Evolutionary conservation across 2,797 vertebrate species (phyloP).

Genomic region (Merluccius polli): DNA sequence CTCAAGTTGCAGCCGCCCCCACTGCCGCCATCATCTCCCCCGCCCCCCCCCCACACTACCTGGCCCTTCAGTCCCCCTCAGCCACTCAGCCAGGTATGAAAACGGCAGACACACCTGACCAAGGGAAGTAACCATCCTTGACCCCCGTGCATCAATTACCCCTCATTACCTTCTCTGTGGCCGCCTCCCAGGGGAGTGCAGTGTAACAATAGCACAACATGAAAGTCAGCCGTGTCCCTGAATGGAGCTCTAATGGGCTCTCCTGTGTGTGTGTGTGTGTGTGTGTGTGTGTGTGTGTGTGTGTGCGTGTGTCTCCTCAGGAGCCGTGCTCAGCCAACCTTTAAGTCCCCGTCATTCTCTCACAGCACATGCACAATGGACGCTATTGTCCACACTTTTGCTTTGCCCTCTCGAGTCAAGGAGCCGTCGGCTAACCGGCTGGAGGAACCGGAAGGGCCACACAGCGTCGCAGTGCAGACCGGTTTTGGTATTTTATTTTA

Average conservation of each 20-base stretch:
- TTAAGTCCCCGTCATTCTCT: slow-evolving; percentile 60
- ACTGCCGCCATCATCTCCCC: slow-evolving; percentile 15
- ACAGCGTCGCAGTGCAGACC: no score
- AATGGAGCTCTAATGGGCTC: slow-evolving; percentile 61
- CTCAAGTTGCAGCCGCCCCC: neutral
- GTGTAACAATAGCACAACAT: slow-evolving; percentile 63
- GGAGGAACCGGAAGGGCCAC: no score
- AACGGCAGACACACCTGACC: slow-evolving; percentile 66
- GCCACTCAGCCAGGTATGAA: slow-evolving; percentile 65
- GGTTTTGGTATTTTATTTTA: no score
- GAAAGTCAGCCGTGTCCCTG: slow-evolving; percentile 53
- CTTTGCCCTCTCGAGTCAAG: slow-evolving; percentile 2
- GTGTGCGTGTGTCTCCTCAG: slow-evolving; percentile 43
- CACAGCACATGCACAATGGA: slow-evolving; percentile 57
- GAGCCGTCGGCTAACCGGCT: neutral
- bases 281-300: slow-evolving; percentile 30
- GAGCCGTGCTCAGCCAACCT: slow-evolving; percentile 58
- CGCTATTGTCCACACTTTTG: slow-evolving; percentile 57
- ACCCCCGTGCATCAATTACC: slow-evolving; percentile 73
- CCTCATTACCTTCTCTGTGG: slow-evolving; percentile 69
- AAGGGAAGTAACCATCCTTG: slow-evolving; percentile 79
- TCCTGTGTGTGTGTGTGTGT: slow-evolving; percentile 34
- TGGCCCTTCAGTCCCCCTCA: neutral
- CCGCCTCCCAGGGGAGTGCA: slow-evolving; percentile 54
- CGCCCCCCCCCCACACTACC: slow-evolving; percentile 32